Conservation (phyloP, 2,113 vertebrate species). For the Tychaedon coryphoeus region DNA sequence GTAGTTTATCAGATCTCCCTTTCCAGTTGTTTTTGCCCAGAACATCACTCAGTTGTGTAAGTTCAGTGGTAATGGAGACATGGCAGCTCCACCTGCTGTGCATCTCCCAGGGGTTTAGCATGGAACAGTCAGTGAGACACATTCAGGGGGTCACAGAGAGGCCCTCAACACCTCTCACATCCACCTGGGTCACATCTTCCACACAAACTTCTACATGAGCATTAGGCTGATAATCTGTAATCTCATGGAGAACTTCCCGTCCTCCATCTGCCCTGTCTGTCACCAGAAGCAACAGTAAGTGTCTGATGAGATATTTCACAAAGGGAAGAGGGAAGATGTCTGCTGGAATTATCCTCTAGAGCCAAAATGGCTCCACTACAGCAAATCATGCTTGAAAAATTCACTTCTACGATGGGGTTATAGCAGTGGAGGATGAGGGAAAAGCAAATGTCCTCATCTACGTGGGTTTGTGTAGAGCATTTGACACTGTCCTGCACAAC, state of each 20-base stretch:
- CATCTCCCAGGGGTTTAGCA: background rate
- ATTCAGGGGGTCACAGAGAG: background rate
- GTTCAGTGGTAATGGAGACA: background rate
- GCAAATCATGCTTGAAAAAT: background rate
- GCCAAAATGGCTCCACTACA: background rate
- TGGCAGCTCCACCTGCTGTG: conserved; percentile 1
- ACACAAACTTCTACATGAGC: background rate
- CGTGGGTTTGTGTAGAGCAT: background rate
- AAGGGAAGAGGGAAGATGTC: background rate
- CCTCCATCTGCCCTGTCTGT: background rate
- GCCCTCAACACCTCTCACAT: background rate
- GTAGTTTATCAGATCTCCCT: background rate
- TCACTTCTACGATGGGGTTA: background rate
- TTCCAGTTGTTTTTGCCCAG: background rate
- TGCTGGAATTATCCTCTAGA: background rate
- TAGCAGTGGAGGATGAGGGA: background rate
- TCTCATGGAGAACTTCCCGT: background rate
- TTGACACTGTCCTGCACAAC: background rate
- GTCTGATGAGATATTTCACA: background rate
- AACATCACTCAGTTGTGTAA: background rate
- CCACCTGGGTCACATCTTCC: background rate
- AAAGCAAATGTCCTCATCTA: background rate
- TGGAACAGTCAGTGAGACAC: background rate
- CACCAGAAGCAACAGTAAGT: background rate
- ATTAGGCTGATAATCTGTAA: background rate